phyloP scores from a whole-genome alignment of 2,888 invertebrate species.

The Leucophenga maculata region DNA sequence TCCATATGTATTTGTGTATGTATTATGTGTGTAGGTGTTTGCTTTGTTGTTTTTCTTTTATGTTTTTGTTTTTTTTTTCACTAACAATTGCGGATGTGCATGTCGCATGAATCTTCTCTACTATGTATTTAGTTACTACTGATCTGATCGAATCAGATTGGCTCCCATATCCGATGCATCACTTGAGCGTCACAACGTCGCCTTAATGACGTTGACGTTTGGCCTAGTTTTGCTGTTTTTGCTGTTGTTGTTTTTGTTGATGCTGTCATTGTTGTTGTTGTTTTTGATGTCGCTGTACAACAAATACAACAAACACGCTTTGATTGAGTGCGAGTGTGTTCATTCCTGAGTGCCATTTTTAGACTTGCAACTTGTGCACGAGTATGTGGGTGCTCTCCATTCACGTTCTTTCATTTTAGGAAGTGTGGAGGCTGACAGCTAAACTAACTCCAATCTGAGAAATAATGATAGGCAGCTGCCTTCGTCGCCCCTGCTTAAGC shows the following conservation, averaged over 20 bases:
- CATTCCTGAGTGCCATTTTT: conserved; percentile 5
- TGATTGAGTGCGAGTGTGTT: no score
- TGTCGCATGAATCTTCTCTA: no score
- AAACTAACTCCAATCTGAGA: no score
- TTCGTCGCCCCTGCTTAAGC: neutral
- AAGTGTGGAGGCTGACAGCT: neutral
- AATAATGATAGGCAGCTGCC: neutral
- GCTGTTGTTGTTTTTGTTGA: conserved; percentile 19
- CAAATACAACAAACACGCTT: neutral
- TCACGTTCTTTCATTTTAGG: neutral
- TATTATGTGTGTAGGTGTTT: neutral
- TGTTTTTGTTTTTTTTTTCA: neutral
- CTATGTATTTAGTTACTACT: no score
- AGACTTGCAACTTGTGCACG: neutral
- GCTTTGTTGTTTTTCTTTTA: neutral
- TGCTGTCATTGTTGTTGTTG: neutral
- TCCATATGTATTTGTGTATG: neutral
- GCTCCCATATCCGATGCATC: no score
- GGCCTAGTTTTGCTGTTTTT: conserved; percentile 60
- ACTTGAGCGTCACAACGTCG: conserved; percentile 44
- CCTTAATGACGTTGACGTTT: conserved; percentile 65
- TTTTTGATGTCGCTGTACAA: neutral
- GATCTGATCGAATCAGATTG: no score
- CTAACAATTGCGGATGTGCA: conserved; percentile 17
- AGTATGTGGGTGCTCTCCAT: conserved; percentile 6